phyloP scores from a whole-genome alignment of 30 jellyfish, hydroid and myxozoan species.

The Chironex yamaguchii region DNA sequence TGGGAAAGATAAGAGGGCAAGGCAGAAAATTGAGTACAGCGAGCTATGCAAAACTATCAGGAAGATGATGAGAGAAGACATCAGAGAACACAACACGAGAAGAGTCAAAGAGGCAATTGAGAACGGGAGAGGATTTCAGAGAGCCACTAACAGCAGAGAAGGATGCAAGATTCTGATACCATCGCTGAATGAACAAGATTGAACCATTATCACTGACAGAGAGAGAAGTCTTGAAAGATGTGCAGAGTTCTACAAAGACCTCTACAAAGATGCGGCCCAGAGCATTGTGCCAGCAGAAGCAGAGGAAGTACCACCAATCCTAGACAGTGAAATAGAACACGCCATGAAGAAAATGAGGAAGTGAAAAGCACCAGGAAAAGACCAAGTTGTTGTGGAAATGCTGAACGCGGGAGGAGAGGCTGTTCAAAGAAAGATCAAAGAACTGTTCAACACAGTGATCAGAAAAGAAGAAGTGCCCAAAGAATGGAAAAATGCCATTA shows the following conservation, averaged over 20 bases:
- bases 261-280: slow-evolving; percentile 27
- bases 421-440: neutral
- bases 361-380: slow-evolving; percentile 1
- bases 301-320: slow-evolving; percentile 32
- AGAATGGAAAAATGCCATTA: neutral
- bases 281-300: slow-evolving; percentile 6
- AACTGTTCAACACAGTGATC: slow-evolving; percentile 29
- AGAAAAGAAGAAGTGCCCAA: slow-evolving; percentile 34
- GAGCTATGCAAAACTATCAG: slow-evolving; percentile 58
- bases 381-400: slow-evolving; percentile 29
- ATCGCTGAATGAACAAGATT: neutral
- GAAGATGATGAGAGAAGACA: slow-evolving; percentile 36
- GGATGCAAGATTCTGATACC: neutral
- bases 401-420: slow-evolving; percentile 53
- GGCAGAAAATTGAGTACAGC: slow-evolving; percentile 9
- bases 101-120: slow-evolving; percentile 52
- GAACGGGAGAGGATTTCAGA: slow-evolving; percentile 40
- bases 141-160: slow-evolving; percentile 11
- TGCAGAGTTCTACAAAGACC: neutral
- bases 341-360: slow-evolving; percentile 29
- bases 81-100: slow-evolving; percentile 50
- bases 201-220: slow-evolving; percentile 2
- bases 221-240: neutral
- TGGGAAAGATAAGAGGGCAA: neutral
- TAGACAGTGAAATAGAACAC: slow-evolving; percentile 45